Evolutionary conservation across 2,797 vertebrate species (phyloP).

Genomic region (Eurystomus glaucurus): DNA sequence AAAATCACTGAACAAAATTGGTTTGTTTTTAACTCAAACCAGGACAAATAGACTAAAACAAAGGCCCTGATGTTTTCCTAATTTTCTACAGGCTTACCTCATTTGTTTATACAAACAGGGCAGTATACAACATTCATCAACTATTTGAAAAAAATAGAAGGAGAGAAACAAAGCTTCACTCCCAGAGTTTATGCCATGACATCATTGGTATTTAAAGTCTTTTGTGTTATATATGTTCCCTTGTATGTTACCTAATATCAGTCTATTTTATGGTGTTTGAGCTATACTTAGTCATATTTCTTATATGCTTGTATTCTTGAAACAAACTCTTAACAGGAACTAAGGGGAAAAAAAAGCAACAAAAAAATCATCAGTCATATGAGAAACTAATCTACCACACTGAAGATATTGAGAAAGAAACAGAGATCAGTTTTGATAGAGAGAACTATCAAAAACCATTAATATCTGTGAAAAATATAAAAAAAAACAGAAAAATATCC

Average conservation of each 20-base stretch:
- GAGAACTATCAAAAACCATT: neutral
- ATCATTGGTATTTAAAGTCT: neutral
- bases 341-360: accelerated
- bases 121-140: neutral
- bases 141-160: neutral
- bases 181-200: neutral
- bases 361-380: neutral
- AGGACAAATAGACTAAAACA: neutral
- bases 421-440: neutral
- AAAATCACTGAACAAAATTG: too few species aligned
- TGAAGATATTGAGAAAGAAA: neutral
- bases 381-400: neutral
- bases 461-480: neutral
- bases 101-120: neutral
- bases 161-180: neutral
- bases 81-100: neutral
- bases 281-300: neutral
- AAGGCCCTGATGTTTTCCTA: accelerated
- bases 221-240: neutral
- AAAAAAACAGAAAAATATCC: neutral
- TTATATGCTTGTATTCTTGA: neutral
- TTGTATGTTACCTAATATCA: neutral
- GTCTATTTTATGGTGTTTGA: neutral
- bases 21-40: too few species aligned
- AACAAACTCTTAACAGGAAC: neutral